Base-by-base conservation (phyloP, 2,113 vertebrate species). In the Meles meles region DNA sequence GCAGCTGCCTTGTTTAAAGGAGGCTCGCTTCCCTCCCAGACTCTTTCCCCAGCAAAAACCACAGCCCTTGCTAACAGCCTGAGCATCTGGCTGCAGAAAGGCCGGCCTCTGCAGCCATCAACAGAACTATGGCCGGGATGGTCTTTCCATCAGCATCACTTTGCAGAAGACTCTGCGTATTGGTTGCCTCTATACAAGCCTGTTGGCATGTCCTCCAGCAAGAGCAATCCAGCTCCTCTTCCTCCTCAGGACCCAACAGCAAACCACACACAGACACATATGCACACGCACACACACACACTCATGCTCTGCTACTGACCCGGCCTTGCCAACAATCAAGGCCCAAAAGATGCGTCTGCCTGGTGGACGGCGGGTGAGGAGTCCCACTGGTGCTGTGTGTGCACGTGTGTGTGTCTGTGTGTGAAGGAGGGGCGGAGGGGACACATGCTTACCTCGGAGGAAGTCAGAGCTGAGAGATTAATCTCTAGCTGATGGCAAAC, bases 151-250 rank as follows among this genome's bases (percentile, higher is more conserved):
- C 74, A 0, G 27, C 20, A 39, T 90, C n/a, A 8, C 71, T 94
- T 52, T 87, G 74, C 47, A 63, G 65, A 81, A 72, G 72, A 61
- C 12, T 2, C 65, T 98, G 92, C 37, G 11, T 42, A 27, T 94
- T 84, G 14, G 82, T 87, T 95, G 74, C 52, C 87, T 88, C 63
- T 8, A 0, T 2, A 29, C 84, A 69, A 88, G 82, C 85, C 87
- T 20, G 55, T 93, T 94, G 83, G 83, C 57, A 77, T 77, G 39
- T 5, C 17, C 39, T 85, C 59, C 76, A 79, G 37, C 83, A 80
- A 74, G 96, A 55, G 86, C 82, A 76, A 18, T 5, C 39, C 0
- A 0, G 3, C 12, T 72, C 77, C n/a, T 0, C 37, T 37, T 83
- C 55, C 61, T 79, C 57, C 89, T 81, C 90, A 55, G 69, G 57